Evolutionary conservation across 1,140 invertebrate genomes (phyloP), one percentile per base, ranked within the genome.

Genomic region (Drosophila asahinai): DNA sequence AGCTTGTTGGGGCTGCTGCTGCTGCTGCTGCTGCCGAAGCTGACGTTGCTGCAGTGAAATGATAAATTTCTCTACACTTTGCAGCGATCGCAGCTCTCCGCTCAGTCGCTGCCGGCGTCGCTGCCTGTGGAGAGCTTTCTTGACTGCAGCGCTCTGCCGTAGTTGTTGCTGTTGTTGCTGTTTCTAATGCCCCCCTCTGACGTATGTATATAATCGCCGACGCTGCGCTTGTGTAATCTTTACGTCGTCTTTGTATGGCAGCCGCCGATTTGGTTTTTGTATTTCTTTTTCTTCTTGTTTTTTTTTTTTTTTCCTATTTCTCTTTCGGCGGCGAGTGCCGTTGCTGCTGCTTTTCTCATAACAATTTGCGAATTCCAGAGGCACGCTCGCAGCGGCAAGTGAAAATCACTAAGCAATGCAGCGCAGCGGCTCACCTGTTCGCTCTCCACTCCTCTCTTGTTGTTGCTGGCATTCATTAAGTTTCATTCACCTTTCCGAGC

Each of bases 51-150:
- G 83, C 83, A 86, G 83, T 87, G 84, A 87, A 89, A 89, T 87
- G 84, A 81, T 87, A 87, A 87, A 87, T 87, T 87, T 87, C 84
- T 87, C 84, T 89, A 89, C 81, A 87, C 73, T 84, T 74, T 87
- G 86, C 84, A 84, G 84, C 64, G 70, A 86, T 86, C 51, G 61
- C 65, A 68, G 76, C 60, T 84, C 82, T 72, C 36, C 47, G 73
- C 30, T 51, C 47, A 33, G 54, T 25, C 22, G 78, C 73, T 76
- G 63, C 22, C 14, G 64, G 51, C 68, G 68, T 33, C 17, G 64
- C 82, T 87, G 74, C 47, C 40, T 48, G 51, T 86, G 70, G 80
- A 89, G 81, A 84, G 84, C 77, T 87, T 89, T 87, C 84, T 79
- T 87, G 86, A 89, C 83, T 84, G 84, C 81, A 86, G 47, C 70